Evolutionary conservation across 2,888 invertebrate species (phyloP).

Genomic region (Cantharis rustica): DNA sequence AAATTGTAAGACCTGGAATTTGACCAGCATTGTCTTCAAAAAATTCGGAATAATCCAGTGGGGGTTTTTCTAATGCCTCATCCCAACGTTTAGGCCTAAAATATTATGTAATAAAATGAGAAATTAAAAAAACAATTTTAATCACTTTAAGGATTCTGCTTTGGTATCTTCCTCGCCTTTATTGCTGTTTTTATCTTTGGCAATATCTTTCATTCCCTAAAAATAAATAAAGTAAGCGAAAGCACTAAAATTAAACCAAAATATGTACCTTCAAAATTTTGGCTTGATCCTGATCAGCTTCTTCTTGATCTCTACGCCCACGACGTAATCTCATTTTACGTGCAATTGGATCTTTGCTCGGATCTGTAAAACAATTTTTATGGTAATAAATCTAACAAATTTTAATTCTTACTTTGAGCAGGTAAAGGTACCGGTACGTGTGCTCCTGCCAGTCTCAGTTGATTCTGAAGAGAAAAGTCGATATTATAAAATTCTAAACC

Average conservation of each 20-base stretch:
- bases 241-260: background rate
- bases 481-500: slow-evolving; percentile 96
- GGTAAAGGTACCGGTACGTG: slow-evolving; percentile 76
- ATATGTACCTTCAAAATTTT: slow-evolving; percentile 76
- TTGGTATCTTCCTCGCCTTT: slow-evolving; percentile 69
- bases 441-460: slow-evolving; percentile 89
- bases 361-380: slow-evolving; percentile 52
- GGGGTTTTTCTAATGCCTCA: slow-evolving; percentile 92
- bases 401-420: slow-evolving; percentile 63
- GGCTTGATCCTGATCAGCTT: slow-evolving; percentile 83
- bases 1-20: slow-evolving; percentile 87
- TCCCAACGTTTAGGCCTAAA: slow-evolving; percentile 93
- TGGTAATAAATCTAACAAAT: background rate
- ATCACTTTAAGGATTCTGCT: slow-evolving; percentile 74
- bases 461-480: slow-evolving; percentile 96
- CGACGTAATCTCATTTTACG: slow-evolving; percentile 88
- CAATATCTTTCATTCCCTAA: slow-evolving; percentile 83
- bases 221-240: slow-evolving; percentile 31
- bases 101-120: slow-evolving; percentile 11
- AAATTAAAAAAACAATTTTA: slow-evolving; percentile 5
- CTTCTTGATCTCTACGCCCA: slow-evolving; percentile 77
- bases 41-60: slow-evolving; percentile 95
- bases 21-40: slow-evolving; percentile 96
- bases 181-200: slow-evolving; percentile 79
- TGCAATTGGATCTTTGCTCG: slow-evolving; percentile 89